These are phyloP conservation scores for Sphaeramia orbicularis DNA, from an alignment of 2,797 vertebrate genomes.

Conservation along the genomic window DNA sequence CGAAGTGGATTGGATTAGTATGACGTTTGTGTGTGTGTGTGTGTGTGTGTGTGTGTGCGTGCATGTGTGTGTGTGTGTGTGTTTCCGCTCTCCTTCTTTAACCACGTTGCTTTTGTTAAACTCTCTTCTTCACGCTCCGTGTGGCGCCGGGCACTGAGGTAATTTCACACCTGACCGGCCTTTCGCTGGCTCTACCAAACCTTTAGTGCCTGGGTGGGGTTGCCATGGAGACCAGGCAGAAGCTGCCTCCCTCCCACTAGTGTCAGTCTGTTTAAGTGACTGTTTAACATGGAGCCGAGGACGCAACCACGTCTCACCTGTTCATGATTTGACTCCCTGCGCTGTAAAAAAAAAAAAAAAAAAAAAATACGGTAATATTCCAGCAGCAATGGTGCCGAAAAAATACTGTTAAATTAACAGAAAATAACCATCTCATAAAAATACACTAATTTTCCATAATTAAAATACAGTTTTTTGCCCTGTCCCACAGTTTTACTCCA, in stretches of 20 bases:
- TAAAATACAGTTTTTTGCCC: too few relatives aligned
- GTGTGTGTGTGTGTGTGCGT: conserved; percentile 7
- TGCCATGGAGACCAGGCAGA: conserved; percentile 72
- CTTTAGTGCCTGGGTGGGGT: conserved; percentile 55
- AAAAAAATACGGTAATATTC: too few relatives aligned
- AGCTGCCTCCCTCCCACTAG: conserved; percentile 53
- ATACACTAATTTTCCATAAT: too few relatives aligned
- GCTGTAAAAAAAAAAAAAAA: too few relatives aligned
- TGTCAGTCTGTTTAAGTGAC: conserved; percentile 74
- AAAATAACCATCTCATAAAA: too few relatives aligned
- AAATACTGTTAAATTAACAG: too few relatives aligned
- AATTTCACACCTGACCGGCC: conserved; percentile 86
- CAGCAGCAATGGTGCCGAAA: too few relatives aligned
- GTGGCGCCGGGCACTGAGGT: conserved; percentile 68
- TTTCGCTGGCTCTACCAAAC: conserved; percentile 64
- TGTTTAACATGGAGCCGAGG: conserved; percentile 77
- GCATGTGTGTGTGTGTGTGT: conserved; percentile 23
- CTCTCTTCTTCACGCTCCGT: conserved; percentile 75
- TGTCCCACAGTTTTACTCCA: too few relatives aligned
- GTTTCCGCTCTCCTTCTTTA: conserved; percentile 47
- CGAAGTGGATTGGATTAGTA: conserved; percentile 39
- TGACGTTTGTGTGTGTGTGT: conserved; percentile 26
- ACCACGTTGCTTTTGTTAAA: conserved; percentile 77
- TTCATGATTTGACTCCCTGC: too few relatives aligned
- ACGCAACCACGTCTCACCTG: conserved; percentile 55